phyloP scores from a whole-genome alignment of 2,113 vertebrate species.

The Ellobius talpinus region DNA sequence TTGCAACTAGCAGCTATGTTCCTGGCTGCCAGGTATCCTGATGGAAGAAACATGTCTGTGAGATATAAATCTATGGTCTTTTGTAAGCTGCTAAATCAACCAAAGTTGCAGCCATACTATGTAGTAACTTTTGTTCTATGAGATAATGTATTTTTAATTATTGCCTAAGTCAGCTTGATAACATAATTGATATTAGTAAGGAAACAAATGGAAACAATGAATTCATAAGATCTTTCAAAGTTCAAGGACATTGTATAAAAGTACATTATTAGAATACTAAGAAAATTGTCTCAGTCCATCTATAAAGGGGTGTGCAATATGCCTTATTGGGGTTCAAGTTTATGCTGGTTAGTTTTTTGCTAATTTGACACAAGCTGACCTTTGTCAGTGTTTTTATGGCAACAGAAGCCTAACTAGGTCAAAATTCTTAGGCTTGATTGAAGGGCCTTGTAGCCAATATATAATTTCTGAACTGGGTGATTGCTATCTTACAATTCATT shows the following conservation, averaged over 20 bases:
- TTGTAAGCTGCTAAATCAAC: constrained; percentile 1
- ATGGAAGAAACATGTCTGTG: background rate
- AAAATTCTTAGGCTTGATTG: background rate
- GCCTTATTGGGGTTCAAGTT: background rate
- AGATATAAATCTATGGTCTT: constrained; percentile 10
- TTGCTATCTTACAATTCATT: constrained; percentile 6
- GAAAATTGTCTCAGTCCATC: background rate
- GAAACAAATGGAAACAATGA: constrained; percentile 48
- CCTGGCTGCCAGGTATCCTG: background rate
- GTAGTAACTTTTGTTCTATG: background rate
- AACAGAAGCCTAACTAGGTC: background rate
- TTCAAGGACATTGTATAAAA: background rate
- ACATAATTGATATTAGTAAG: background rate
- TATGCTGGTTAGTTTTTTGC: background rate
- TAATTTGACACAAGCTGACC: background rate
- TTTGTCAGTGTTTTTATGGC: background rate
- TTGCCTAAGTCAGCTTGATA: constrained; percentile 6
- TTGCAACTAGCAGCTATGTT: background rate
- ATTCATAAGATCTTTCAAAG: constrained; percentile 46
- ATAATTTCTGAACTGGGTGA: background rate
- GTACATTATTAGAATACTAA: background rate
- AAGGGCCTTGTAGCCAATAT: background rate
- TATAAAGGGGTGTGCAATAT: background rate
- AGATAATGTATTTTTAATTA: constrained; percentile 6
- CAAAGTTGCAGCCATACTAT: background rate